Base-by-base conservation (phyloP, 2,113 vertebrate species). In the Ammodytes dubius region DNA sequence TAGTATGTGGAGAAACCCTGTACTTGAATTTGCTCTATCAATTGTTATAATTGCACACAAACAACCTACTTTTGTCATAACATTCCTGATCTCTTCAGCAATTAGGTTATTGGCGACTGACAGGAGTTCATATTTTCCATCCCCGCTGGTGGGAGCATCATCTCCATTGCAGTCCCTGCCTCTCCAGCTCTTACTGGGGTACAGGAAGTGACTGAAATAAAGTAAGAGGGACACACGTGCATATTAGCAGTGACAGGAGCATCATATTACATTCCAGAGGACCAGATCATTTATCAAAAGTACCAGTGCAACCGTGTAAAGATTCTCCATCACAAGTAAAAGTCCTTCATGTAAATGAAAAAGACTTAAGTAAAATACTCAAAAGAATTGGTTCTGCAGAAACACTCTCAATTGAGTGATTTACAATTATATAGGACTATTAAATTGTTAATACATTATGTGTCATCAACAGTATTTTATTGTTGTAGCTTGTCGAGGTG, bases 101-200 rank as follows among this genome's bases (percentile, higher is more conserved):
- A 99, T 96, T 0, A 96, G 82, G 61, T 97, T 97, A 72, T 99
- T 97, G 17, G 97, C 95, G 0, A 97, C 94, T 3, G 98, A 94
- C 70, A 99, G 89, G 52, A 99, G 93, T 78, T 99, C 98, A 0
- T 99, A 99, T 90, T 99, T 99, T 57, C 98, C 98, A 60, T 99
- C 98, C 53, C 96, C 96, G 61, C 96, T 97, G 40, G 95, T 94
- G 0, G 95, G 93, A 2, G 91, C 89, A 11, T 98, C 97, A 10
- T 97, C 96, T 64, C 92, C 95, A 0, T 90, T 79, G 49, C 92
- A 85, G 82, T 97, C 96, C 3, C 93, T 94, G 4, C 76, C 72
- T 78, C 90, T 89, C 95, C 96, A 96, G 0, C 89, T 89, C 86
- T 97, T 98, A 63, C 91, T 96, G 67, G 98, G 98, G 81, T 97